Evolutionary conservation across 2,888 invertebrate genomes (phyloP).

Genomic region (Amorpha juglandis): DNA sequence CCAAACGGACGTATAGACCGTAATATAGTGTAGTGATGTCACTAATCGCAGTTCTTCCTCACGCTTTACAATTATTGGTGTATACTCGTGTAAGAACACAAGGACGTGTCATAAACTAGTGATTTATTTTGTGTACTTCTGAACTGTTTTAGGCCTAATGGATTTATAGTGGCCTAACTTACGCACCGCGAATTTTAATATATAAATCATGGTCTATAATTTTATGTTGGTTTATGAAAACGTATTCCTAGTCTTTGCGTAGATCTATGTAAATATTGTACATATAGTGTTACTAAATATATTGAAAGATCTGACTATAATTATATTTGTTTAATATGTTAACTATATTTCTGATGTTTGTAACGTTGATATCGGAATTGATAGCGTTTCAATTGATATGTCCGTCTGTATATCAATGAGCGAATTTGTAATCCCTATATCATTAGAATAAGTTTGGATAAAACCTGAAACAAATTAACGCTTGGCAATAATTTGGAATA

Average conservation of each 20-base stretch:
- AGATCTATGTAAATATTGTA: slow-evolving; percentile 69
- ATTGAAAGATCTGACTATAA: slow-evolving; percentile 44
- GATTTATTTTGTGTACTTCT: slow-evolving; percentile 33
- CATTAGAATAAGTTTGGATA: slow-evolving; percentile 72
- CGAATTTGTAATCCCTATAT: slow-evolving; percentile 81
- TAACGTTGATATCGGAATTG: slow-evolving; percentile 75
- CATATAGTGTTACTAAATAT: slow-evolving; percentile 42
- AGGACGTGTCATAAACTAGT: slow-evolving; percentile 37
- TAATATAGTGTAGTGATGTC: slow-evolving; percentile 62
- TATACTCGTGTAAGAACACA: slow-evolving; percentile 39
- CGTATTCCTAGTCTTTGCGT: slow-evolving; percentile 77
- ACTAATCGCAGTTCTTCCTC: slow-evolving; percentile 72
- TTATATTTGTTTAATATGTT: slow-evolving; percentile 47
- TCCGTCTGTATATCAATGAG: slow-evolving; percentile 80
- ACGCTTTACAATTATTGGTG: slow-evolving; percentile 41
- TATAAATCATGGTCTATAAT: slow-evolving; percentile 27
- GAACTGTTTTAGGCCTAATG: slow-evolving; percentile 15
- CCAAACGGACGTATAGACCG: slow-evolving; percentile 82
- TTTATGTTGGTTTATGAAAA: slow-evolving; percentile 49
- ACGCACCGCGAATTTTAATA: slow-evolving; percentile 9
- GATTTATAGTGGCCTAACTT: slow-evolving; percentile 28
- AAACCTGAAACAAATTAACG: slow-evolving; percentile 68
- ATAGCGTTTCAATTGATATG: slow-evolving; percentile 74
- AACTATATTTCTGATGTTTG: slow-evolving; percentile 63
- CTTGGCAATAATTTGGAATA: slow-evolving; percentile 77